Conservation (phyloP, 2,888 invertebrate genomes). For the Meiosimyza decipiens region DNA sequence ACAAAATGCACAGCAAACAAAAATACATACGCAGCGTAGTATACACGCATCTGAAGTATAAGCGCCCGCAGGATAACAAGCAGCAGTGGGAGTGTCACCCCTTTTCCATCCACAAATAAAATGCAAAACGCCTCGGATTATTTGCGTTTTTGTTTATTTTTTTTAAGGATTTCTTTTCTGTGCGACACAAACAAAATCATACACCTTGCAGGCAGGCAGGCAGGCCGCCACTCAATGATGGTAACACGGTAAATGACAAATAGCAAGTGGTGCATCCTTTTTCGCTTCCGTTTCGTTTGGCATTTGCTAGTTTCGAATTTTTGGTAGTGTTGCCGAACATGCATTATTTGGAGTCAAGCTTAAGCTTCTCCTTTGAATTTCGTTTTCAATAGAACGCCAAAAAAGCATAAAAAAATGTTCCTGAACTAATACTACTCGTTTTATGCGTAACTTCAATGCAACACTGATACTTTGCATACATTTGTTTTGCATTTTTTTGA, state of each 20-base stretch:
- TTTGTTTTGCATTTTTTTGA: no score
- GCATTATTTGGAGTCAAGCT: no score
- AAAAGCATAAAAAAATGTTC: no score
- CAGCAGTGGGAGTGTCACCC: background rate
- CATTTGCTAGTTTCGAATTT: background rate
- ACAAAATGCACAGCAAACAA: background rate
- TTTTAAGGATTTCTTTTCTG: slow-evolving; percentile 24
- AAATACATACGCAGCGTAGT: background rate
- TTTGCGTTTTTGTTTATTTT: slow-evolving; percentile 29
- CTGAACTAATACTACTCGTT: no score
- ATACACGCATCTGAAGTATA: background rate
- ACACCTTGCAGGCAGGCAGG: slow-evolving; percentile 12
- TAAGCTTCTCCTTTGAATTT: no score
- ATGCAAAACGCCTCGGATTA: slow-evolving; percentile 21
- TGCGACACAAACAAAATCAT: slow-evolving; percentile 12
- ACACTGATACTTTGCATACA: no score
- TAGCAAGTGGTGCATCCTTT: background rate
- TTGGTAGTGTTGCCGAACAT: background rate
- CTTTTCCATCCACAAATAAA: no score
- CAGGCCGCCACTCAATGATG: no score
- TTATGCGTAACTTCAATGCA: no score
- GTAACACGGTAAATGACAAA: background rate
- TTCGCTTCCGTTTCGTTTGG: slow-evolving; percentile 7
- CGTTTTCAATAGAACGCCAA: no score
- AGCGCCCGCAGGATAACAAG: slow-evolving; percentile 6